These are phyloP conservation scores for Ellobius talpinus DNA, from an alignment of 2,113 vertebrate species.

Conservation along the genomic window DNA sequence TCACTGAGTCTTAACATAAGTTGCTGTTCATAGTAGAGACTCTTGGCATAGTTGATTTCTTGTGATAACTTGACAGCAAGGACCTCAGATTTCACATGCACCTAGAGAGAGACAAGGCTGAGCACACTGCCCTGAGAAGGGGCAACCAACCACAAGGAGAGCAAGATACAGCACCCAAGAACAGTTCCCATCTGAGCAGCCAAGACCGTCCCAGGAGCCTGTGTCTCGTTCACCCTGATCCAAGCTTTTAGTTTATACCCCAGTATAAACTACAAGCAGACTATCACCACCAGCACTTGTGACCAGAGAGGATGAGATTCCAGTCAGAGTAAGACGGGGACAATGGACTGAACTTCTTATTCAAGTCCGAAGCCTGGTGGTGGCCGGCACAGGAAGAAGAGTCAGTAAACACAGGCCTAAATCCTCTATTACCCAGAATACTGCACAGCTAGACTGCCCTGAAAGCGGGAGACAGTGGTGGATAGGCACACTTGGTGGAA, in stretches of 20 bases:
- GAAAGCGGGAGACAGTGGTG: background rate
- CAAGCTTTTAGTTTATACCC: background rate
- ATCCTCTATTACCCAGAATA: background rate
- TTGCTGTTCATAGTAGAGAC: constrained; percentile 98
- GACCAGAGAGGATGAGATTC: no score
- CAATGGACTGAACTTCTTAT: background rate
- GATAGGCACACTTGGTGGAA: background rate
- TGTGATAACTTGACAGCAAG: constrained; percentile 96
- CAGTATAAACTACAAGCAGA: background rate
- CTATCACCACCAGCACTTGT: background rate
- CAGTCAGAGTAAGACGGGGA: background rate
- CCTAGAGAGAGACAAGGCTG: constrained; percentile 86
- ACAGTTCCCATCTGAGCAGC: background rate
- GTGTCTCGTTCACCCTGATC: background rate
- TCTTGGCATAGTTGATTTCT: constrained; percentile 99
- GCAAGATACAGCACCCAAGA: no score
- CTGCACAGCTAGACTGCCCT: background rate
- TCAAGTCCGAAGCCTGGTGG: background rate
- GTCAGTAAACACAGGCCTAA: accelerated
- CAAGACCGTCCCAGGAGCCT: background rate
- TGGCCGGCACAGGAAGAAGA: background rate
- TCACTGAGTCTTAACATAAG: constrained; percentile 95
- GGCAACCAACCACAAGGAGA: no score
- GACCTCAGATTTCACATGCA: constrained; percentile 95
- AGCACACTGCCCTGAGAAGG: background rate